These are phyloP conservation scores for Sylvicapra grimmia DNA, from an alignment of 2,113 vertebrate genomes.

Conservation along the genomic window DNA sequence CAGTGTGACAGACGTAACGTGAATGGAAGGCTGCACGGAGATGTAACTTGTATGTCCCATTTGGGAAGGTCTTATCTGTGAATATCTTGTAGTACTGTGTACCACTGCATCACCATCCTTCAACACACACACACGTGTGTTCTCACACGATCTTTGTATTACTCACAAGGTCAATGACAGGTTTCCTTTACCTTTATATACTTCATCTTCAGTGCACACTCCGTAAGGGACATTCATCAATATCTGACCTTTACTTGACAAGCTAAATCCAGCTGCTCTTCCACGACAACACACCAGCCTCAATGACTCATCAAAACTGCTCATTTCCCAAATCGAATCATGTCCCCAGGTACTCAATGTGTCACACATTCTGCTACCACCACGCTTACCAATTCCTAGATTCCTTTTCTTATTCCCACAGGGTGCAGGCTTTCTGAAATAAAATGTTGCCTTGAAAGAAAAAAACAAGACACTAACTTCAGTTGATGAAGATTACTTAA, in stretches of 20 bases:
- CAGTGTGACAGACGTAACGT: neutral
- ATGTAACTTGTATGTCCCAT: neutral
- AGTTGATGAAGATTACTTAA: neutral
- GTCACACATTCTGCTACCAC: neutral
- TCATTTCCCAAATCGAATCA: neutral
- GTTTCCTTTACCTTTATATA: neutral
- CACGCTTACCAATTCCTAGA: neutral
- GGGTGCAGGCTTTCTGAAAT: neutral
- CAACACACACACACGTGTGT: neutral
- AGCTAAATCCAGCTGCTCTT: neutral
- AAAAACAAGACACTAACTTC: neutral
- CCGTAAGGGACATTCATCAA: neutral
- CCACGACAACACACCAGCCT: rapidly evolving
- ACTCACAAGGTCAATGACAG: neutral
- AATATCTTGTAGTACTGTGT: neutral
- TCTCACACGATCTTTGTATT: neutral
- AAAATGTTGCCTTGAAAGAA: neutral
- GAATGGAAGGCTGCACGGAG: neutral
- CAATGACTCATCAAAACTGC: neutral
- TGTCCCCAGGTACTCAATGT: no score
- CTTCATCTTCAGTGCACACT: neutral
- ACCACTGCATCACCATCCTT: neutral
- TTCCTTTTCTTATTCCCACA: neutral
- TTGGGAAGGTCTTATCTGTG: neutral
- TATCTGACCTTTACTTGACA: neutral